Evolutionary conservation across 2,888 invertebrate genomes (phyloP).

Genomic region (Trachelus tabidus): DNA sequence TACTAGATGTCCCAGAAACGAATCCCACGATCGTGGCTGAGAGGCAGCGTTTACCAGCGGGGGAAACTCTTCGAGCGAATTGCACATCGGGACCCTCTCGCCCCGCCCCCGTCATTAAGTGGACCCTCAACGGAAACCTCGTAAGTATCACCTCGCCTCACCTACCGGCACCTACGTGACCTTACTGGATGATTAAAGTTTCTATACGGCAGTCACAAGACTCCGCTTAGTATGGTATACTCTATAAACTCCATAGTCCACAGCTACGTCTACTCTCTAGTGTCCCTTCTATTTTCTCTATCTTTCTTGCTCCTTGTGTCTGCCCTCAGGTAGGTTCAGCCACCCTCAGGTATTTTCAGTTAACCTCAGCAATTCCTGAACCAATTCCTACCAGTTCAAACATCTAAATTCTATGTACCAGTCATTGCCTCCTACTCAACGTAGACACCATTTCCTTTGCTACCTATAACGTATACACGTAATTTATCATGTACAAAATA

Average conservation of each 20-base stretch:
- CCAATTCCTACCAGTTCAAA: not conserved
- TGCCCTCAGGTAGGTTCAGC: constrained; percentile 8
- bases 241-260: not conserved
- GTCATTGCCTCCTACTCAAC: not conserved
- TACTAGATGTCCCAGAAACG: constrained; percentile 60
- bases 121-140: constrained; percentile 58
- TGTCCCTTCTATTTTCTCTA: constrained; percentile 8
- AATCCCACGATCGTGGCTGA: constrained; percentile 57
- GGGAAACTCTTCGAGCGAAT: constrained; percentile 58
- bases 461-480: not conserved
- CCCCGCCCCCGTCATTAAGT: constrained; percentile 60
- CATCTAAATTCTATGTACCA: not conserved
- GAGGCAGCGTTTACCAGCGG: constrained; percentile 55
- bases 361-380: not conserved
- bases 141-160: constrained; percentile 52
- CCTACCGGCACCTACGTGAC: constrained; percentile 46
- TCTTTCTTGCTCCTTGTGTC: constrained; percentile 2
- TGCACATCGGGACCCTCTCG: constrained; percentile 60
- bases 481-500: not conserved
- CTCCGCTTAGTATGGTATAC: not conserved
- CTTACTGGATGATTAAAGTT: constrained; percentile 53
- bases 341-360: not conserved
- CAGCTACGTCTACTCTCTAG: not conserved
- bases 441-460: not conserved
- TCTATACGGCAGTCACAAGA: constrained; percentile 13